These are phyloP conservation scores for Norana najaformis DNA, from an alignment of 2,888 invertebrate species.

Conservation along the genomic window DNA sequence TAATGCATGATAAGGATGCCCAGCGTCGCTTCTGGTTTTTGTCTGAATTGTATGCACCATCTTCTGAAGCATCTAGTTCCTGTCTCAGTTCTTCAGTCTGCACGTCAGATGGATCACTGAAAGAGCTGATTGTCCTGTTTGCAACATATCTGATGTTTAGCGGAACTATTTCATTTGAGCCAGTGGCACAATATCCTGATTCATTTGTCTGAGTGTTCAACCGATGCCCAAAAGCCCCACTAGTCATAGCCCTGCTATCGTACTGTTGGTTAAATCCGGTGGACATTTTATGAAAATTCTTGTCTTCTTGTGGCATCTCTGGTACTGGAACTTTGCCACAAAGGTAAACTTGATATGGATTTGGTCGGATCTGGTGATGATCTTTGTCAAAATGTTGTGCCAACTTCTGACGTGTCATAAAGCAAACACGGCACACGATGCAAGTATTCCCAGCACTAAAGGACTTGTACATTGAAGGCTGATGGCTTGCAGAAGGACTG, in stretches of 20 bases:
- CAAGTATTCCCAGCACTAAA: constrained; percentile 15
- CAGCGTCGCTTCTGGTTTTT: neutral
- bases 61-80: neutral
- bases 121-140: neutral
- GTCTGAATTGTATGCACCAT: neutral
- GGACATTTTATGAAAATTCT: constrained; percentile 13
- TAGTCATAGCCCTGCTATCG: neutral
- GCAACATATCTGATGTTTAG: neutral
- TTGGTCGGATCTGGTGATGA: neutral
- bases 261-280: neutral
- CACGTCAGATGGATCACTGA: neutral
- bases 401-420: neutral
- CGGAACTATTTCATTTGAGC: neutral
- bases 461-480: neutral
- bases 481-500: neutral
- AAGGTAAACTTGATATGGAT: neutral
- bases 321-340: neutral
- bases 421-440: neutral
- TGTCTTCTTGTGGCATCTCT: neutral
- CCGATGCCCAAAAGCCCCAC: neutral
- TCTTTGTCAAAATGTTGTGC: constrained; percentile 17
- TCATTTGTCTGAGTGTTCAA: neutral
- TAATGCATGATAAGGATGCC: neutral
- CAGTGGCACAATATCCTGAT: neutral
- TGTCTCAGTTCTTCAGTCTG: neutral